Base-by-base conservation (phyloP, 2,888 invertebrate genomes). In the Luperina nickerlii region DNA sequence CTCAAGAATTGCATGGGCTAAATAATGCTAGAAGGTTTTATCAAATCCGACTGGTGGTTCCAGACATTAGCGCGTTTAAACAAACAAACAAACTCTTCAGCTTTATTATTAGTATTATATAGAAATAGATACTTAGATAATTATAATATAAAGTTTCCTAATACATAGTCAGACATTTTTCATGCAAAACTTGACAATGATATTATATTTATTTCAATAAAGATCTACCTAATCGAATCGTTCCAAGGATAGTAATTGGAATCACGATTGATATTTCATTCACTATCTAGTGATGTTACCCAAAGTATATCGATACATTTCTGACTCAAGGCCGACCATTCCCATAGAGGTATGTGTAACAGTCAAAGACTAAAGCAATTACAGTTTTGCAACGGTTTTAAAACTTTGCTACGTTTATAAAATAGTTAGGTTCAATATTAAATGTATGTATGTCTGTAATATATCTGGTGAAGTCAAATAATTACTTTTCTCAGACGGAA, bases 211-310 rank as follows among this genome's bases (percentile, higher is more conserved):
- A n/a, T 60, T 63, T 5, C 67, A 60, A 27, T 60, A 42, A 51
- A 60, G 3, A 18, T 13, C 9, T 67, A 51, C 15, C 13, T 18
- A 54, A 54, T 45, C 2, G 18, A 51, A 60, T 9, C 11, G 13
- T 67, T 70, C 3, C 0, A 63, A 38, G 11, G n/a, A 81, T 70
- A 13, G 54, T 38, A 63, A 73, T 66, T 75, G 7, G 24, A 76
- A 42, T 74, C 51, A 72, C 74, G 74, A 74, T 48, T 65, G 27
- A 63, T 78, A 84, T 81, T 77, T 57, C 1, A n/a, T 77, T 57
- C 2, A n/a, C 15, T 72, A n/a, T 32, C n/a, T 79, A 83, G 86
- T 79, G 85, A 86, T 79, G 85, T 63, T 79, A 75, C 69, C 57
- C 18, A 32, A 42, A 57, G 38, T 45, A 32, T 85, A 74, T 85